phyloP scores from a whole-genome alignment of 2,888 invertebrate species.

The Nesidiocoris tenuis region DNA sequence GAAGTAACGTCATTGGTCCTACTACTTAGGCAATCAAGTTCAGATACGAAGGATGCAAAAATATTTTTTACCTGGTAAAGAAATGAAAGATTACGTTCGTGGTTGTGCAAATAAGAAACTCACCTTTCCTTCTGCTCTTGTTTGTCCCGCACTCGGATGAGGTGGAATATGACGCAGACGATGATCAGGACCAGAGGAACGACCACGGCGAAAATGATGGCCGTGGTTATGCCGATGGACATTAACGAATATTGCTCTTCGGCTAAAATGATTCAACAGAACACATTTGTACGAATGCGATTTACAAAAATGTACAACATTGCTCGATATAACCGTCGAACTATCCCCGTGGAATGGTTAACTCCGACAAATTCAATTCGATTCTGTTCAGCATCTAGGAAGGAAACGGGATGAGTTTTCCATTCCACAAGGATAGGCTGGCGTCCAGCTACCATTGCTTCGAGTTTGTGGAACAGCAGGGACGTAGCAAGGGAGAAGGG shows the following conservation, averaged over 20 bases:
- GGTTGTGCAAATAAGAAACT: too few species aligned
- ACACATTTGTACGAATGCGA: background rate
- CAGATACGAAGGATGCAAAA: too few species aligned
- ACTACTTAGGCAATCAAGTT: too few species aligned
- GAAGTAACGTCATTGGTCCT: too few species aligned
- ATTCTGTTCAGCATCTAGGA: slow-evolving; percentile 48
- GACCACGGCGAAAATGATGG: slow-evolving; percentile 73
- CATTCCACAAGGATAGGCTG: slow-evolving; percentile 55
- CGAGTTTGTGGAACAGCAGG: too few species aligned
- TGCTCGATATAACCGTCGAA: background rate
- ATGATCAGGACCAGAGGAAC: slow-evolving; percentile 71
- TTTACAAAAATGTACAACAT: slow-evolving; percentile 19
- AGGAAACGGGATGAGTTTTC: slow-evolving; percentile 56
- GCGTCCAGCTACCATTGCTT: slow-evolving; percentile 44
- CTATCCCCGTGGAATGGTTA: slow-evolving; percentile 47
- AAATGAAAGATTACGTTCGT: too few species aligned
- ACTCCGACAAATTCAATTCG: slow-evolving; percentile 16
- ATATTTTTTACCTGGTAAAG: too few species aligned
- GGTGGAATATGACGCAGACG: slow-evolving; percentile 62
- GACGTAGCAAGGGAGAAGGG: slow-evolving; percentile 22
- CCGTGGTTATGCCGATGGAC: slow-evolving; percentile 73
- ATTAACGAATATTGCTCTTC: slow-evolving; percentile 76
- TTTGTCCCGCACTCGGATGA: slow-evolving; percentile 16
- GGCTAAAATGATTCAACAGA: slow-evolving; percentile 58
- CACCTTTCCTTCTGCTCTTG: slow-evolving; percentile 15